Conservation (phyloP, 1,140 invertebrate genomes). For the Littorina saxatilis region DNA sequence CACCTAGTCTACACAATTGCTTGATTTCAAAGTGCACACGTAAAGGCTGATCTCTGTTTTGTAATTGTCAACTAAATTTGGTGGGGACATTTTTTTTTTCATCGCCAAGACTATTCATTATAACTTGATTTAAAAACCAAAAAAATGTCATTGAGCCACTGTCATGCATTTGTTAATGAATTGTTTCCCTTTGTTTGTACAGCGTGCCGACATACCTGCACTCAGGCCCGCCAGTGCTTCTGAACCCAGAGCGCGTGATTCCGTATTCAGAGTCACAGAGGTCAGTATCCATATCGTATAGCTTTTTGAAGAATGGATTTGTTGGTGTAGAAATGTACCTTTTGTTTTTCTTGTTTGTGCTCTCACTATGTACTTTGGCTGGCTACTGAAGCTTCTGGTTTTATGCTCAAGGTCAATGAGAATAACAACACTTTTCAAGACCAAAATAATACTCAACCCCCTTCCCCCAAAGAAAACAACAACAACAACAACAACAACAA, state of each 20-base stretch:
- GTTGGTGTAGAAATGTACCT: neutral
- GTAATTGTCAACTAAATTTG: neutral
- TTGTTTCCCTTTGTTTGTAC: conserved; percentile 2
- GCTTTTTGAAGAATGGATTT: neutral
- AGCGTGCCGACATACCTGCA: conserved; percentile 81
- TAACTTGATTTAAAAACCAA: neutral
- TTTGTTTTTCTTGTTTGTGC: no score
- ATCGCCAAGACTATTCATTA: neutral
- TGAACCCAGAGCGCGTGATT: conserved; percentile 91
- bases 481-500: no score
- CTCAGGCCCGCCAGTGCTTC: conserved; percentile 87
- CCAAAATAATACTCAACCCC: no score
- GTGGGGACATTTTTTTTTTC: neutral
- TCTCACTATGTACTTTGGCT: no score
- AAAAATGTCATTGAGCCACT: neutral
- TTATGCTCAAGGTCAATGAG: no score
- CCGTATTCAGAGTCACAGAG: conserved; percentile 86
- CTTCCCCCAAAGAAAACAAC: no score
- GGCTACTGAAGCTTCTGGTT: no score
- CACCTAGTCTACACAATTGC: neutral
- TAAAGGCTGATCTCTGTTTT: neutral
- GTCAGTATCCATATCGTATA: conserved; percentile 41
- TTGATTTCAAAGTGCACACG: neutral
- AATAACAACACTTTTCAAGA: no score
- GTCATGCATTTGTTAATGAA: no score